Evolutionary conservation across 2,113 vertebrate species (phyloP), one percentile per base, ranked within the genome.

Genomic region (Trichechus manatus): DNA sequence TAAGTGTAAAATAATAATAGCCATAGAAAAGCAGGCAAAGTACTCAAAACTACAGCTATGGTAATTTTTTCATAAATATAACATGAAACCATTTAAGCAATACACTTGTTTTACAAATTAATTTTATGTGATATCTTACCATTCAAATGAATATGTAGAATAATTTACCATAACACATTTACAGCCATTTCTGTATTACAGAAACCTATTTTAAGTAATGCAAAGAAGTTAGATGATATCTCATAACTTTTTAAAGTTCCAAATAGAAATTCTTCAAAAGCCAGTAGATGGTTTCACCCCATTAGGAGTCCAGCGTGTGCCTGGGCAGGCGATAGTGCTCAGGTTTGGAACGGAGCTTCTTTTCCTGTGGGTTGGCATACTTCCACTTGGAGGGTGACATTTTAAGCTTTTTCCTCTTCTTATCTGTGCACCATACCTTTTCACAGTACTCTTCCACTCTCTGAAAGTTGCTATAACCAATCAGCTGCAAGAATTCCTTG

Each of bases 401-500:
- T 98, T 99, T 99, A 33, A 99, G 98, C 98, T 99, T 99, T 99
- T 99, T 99, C 86, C 99, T 99, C 96, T 99, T 99, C 96, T 99
- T 99, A 66, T 99, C 99, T 0, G 99, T 98, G 96, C 99, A 99
- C 99, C 99, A 99, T 50, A 99, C 99, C 97, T 99, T 99, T 98
- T 99, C 99, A 82, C 99, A 99, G 97, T 99, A 99, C 97, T 99
- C 99, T 89, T 99, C 99, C 50, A 99, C 99, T 64, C 98, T 98
- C 97, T 99, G 99, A 97, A 99, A 99, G 96, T 99, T 99, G 96
- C 99, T 99, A 20, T 99, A 99, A 86, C 99, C 99, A 91, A 99
- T 99, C 53, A 99, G 97, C 98, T 99, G 99, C 91, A 99, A 98
- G 96, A 99, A 99, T 86, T 99, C 99, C 92, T 99, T 99, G 97